Evolutionary conservation across 2,797 vertebrate species (phyloP), one percentile per base, ranked within the genome.

Genomic region (Pseudochaenichthys georgianus): DNA sequence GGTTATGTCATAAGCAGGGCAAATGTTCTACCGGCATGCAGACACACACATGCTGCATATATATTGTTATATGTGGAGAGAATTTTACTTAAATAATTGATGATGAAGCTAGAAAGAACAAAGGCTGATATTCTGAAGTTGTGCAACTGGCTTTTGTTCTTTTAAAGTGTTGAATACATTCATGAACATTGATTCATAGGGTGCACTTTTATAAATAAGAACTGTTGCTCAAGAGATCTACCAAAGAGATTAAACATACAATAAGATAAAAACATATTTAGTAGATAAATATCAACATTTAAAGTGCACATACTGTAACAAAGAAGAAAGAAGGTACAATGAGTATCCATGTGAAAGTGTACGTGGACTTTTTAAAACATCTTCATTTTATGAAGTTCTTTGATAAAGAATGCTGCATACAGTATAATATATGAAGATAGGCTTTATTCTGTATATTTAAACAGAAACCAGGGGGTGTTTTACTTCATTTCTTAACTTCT

Each of bases 1-100:
- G 2, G 48, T 85, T 84, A 71, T 64, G 64, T 87, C 78, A 78
- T 57, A 55, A 34, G 63, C 66, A 16, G 10, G 53, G 59, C 41
- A 73, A 48, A 70, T 85, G 82, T 70, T 70, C 19, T 62, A 64
- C 55, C 17, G 19, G 71, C 28, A 45, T 31, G 46, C 19, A 62
- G 43, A 41, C 21, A 2, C 28, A 28, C 53, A 66, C 67, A 69
- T 16, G 41, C 53, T 58, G 34, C 70, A 70, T 41, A 31, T 13
- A 64, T 53, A 54, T 72, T 63, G 31, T 73, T 53, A 58, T 60
- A 61, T 50, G 23, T 68, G 64, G 52, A 74, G 68, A 61, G 23
- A 55, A 47, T 34, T 46, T 75, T 55, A 70, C 38, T 16, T 50
- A 3, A 80, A 43, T 69, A 42, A 72, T 15, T 43, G 52, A 28